phyloP scores from a whole-genome alignment of 2,888 invertebrate species.

The Hololepta plana region DNA sequence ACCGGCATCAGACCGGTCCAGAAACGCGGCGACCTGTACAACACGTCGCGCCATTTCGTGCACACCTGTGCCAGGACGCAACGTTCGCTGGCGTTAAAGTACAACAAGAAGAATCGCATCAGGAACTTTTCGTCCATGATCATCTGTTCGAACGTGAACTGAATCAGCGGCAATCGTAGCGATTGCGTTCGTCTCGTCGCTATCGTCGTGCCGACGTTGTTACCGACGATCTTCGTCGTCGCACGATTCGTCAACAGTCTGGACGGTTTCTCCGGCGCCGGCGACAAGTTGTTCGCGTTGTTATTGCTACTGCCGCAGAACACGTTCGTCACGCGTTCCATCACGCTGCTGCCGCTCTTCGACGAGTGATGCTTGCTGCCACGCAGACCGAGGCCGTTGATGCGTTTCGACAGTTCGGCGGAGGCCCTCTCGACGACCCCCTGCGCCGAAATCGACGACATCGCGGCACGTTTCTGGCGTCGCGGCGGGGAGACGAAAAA shows the following conservation, averaged over 20 bases:
- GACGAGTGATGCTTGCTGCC: slow-evolving; percentile 28
- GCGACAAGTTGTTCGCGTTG: slow-evolving; percentile 12
- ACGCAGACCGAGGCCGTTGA: slow-evolving; percentile 54
- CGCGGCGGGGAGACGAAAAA: not conserved
- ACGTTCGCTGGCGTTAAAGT: slow-evolving; percentile 50
- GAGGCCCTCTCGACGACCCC: slow-evolving; percentile 85
- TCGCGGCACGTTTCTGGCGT: slow-evolving; percentile 15
- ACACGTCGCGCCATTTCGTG: slow-evolving; percentile 69
- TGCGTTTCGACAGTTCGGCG: slow-evolving; percentile 75
- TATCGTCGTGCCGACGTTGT: slow-evolving; percentile 16
- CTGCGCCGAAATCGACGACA: slow-evolving; percentile 75
- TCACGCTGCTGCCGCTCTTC: slow-evolving; percentile 41
- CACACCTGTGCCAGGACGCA: slow-evolving; percentile 57
- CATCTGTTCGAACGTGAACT: slow-evolving; percentile 53
- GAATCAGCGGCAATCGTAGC: slow-evolving; percentile 35
- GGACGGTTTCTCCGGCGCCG: slow-evolving; percentile 32
- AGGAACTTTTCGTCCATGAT: slow-evolving; percentile 75
- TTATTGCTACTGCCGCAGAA: slow-evolving; percentile 48
- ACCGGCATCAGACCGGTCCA: slow-evolving; percentile 78
- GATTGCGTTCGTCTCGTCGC: slow-evolving; percentile 1
- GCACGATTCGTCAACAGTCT: slow-evolving; percentile 24
- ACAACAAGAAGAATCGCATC: slow-evolving; percentile 57
- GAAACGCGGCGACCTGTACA: slow-evolving; percentile 74
- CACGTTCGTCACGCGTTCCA: slow-evolving; percentile 76
- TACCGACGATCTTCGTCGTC: slow-evolving; percentile 8